Conservation (phyloP, 2,888 invertebrate species). For the Diarsia mendica region DNA sequence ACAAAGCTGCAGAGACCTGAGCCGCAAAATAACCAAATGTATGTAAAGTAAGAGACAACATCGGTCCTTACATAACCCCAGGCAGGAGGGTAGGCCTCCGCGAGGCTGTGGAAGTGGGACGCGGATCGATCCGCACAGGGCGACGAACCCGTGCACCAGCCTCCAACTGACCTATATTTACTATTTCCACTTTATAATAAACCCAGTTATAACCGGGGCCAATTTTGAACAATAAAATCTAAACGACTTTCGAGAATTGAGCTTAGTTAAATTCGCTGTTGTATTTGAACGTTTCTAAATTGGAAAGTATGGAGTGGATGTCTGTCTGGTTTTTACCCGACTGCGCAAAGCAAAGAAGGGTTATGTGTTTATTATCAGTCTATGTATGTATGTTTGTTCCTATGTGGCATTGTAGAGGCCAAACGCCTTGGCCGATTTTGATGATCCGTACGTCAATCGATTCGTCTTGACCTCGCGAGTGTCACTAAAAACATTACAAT, state of each 20-base stretch:
- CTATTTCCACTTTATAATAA: constrained; percentile 43
- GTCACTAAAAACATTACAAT: too few species aligned
- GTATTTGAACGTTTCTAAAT: constrained; percentile 23
- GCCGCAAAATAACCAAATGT: constrained; percentile 10
- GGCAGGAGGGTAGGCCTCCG: constrained; percentile 56
- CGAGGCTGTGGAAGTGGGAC: constrained; percentile 77
- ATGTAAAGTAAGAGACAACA: not conserved
- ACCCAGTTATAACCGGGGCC: constrained; percentile 14
- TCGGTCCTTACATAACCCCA: constrained; percentile 59
- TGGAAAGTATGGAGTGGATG: constrained; percentile 27
- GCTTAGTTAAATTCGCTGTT: not conserved
- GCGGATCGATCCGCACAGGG: constrained; percentile 76
- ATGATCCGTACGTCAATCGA: too few species aligned
- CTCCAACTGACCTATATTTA: constrained; percentile 70
- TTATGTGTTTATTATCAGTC: too few species aligned
- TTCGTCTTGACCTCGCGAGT: too few species aligned
- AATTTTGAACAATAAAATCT: constrained; percentile 3
- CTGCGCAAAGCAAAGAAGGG: too few species aligned
- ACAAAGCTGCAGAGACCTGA: not conserved
- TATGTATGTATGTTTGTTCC: too few species aligned
- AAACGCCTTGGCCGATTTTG: too few species aligned
- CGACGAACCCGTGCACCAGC: constrained; percentile 66
- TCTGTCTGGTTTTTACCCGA: constrained; percentile 24
- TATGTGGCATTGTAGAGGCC: too few species aligned
- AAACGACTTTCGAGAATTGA: not conserved